phyloP scores from a whole-genome alignment of 2,113 vertebrate species.

The Thamnophis sirtalis region DNA sequence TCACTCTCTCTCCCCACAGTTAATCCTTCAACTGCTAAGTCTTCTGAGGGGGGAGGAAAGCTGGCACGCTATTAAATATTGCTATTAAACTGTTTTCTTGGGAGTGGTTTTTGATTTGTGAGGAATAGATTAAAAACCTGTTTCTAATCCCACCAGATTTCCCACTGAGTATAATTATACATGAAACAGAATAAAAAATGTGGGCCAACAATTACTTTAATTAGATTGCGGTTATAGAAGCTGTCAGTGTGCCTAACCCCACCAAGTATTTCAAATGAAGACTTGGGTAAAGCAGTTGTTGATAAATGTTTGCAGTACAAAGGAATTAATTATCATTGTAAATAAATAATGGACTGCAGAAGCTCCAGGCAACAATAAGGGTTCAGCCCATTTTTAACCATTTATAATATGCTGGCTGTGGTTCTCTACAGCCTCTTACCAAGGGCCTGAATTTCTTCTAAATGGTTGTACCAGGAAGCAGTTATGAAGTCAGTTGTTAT shows the following conservation, averaged over 20 bases:
- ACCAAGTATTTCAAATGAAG: constrained; percentile 32
- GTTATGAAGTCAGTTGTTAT: background rate
- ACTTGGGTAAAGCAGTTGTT: constrained; percentile 40
- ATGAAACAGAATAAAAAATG: constrained; percentile 67
- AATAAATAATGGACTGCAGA: constrained; percentile 54
- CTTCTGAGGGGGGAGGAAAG: constrained; percentile 38
- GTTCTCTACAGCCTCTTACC: background rate
- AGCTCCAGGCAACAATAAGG: constrained; percentile 25
- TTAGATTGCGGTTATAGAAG: constrained; percentile 63
- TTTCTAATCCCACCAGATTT: constrained; percentile 66
- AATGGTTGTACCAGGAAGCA: background rate
- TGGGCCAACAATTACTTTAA: constrained; percentile 71
- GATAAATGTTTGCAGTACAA: constrained; percentile 55
- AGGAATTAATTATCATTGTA: constrained; percentile 56
- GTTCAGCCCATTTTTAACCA: constrained; percentile 21
- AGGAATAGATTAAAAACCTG: constrained; percentile 68
- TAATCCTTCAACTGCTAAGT: constrained; percentile 28
- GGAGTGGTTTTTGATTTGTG: constrained; percentile 68
- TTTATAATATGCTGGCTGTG: background rate
- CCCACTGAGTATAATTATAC: constrained; percentile 67
- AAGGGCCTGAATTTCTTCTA: accelerated
- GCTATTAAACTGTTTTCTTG: constrained; percentile 68
- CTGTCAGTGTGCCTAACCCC: constrained; percentile 46
- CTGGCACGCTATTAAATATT: constrained; percentile 55
- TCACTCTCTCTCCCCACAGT: background rate